Evolutionary conservation across 2,888 invertebrate genomes (phyloP).

Genomic region (Crioceris asparagi): DNA sequence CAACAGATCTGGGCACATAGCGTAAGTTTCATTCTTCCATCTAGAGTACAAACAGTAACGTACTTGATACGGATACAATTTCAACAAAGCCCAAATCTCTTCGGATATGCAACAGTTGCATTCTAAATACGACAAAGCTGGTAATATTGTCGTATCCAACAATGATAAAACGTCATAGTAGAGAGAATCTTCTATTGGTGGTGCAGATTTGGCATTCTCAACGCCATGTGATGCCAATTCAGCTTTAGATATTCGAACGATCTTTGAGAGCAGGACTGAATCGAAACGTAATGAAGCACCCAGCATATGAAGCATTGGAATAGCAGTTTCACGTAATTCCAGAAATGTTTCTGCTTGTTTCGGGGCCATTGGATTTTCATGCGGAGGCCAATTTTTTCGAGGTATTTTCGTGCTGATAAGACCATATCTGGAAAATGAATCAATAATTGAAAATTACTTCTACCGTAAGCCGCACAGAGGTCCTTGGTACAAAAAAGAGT

Average conservation of each 20-base stretch:
- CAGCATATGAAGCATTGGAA: conserved; percentile 76
- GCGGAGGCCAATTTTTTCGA: conserved; percentile 43
- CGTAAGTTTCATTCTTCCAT: conserved; percentile 90
- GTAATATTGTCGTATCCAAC: conserved; percentile 80
- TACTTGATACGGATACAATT: conserved; percentile 71
- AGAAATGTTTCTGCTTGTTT: conserved; percentile 56
- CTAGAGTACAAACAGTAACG: conserved; percentile 75
- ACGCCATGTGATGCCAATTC: conserved; percentile 29
- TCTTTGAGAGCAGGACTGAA: conserved; percentile 82
- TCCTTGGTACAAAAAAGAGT: no score
- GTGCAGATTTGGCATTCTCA: conserved; percentile 24
- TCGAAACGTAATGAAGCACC: conserved; percentile 84
- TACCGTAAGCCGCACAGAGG: no score
- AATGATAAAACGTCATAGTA: conserved; percentile 78
- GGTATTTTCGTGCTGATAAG: conserved; percentile 61
- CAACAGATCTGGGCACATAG: conserved; percentile 72
- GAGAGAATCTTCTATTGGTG: conserved; percentile 44
- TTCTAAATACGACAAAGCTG: conserved; percentile 82
- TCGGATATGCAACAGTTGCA: conserved; percentile 94
- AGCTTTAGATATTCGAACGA: conserved; percentile 46
- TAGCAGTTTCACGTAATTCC: conserved; percentile 62
- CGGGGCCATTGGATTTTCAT: conserved; percentile 51
- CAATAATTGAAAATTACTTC: no score
- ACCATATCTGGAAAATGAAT: conserved; percentile 55
- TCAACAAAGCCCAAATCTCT: conserved; percentile 86